A percentile compares a stretch with the other conserved stretches of the same genome.
These are phyloP conservation scores for Drosophila neotestacea DNA, from an alignment of 2,888 invertebrate genomes.

Conservation along the genomic window DNA sequence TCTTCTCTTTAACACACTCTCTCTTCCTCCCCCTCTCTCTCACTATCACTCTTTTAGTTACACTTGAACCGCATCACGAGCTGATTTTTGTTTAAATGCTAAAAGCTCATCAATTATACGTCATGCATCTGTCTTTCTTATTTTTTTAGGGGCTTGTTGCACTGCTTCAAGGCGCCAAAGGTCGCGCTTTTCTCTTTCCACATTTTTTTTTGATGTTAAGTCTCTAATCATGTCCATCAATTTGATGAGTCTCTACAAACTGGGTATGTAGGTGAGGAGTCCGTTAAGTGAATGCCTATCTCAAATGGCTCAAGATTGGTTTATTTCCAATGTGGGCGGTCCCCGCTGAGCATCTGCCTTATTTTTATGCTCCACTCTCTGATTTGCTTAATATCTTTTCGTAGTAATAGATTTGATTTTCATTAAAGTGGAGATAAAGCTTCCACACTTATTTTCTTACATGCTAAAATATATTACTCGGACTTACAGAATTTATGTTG, in stretches of 20 bases:
- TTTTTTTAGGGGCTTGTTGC: conserved; percentile 43
- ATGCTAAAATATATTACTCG: not conserved
- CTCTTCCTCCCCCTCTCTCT: conserved; percentile 8
- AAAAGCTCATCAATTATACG: conserved; percentile 82
- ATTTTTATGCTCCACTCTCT: conserved; percentile 18
- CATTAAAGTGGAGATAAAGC: not conserved
- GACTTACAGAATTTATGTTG: too few species aligned
- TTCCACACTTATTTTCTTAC: not conserved
- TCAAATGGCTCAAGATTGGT: conserved; percentile 15
- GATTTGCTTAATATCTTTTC: not conserved
- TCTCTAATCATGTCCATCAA: conserved; percentile 81
- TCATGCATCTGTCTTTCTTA: conserved; percentile 63
- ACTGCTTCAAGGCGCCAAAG: conserved; percentile 68
- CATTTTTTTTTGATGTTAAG: conserved; percentile 50
- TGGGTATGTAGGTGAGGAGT: conserved; percentile 20
- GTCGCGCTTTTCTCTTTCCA: conserved; percentile 74
- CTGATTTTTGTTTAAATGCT: conserved; percentile 64
- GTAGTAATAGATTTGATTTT: conserved; percentile 2
- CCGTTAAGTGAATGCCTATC: conserved; percentile 17
- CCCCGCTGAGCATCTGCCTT: conserved; percentile 29
- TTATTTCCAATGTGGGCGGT: conserved; percentile 45
- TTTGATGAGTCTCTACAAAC: conserved; percentile 58
- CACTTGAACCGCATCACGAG: conserved; percentile 31
- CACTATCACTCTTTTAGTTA: conserved; percentile 33
- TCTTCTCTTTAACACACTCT: not conserved